Percentiles rank a stretch among this genome's conserved stretches.
These are phyloP conservation scores for Drosophila prosaltans DNA, from an alignment of 1,140 invertebrate species.

Conservation along the genomic window DNA sequence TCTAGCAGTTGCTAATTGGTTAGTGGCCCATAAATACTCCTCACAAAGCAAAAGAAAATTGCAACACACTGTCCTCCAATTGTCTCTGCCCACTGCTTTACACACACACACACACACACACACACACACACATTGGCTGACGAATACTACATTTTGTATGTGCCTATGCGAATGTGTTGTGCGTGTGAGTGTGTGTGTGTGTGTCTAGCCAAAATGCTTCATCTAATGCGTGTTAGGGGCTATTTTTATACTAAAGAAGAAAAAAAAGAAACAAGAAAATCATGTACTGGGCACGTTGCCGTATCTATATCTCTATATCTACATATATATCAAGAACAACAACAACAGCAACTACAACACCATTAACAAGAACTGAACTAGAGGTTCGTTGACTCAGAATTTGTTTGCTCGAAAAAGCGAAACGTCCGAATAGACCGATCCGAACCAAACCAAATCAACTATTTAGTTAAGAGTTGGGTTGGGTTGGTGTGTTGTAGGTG, in stretches of 20 bases:
- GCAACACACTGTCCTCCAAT: constrained; percentile 58
- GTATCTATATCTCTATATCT: constrained; percentile 53
- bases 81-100: constrained; percentile 24
- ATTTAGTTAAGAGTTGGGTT: constrained; percentile 3
- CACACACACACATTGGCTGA: constrained; percentile 27
- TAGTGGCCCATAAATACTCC: constrained; percentile 1
- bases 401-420: constrained; percentile 19
- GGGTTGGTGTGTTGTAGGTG: too few relatives aligned
- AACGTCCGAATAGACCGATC: constrained; percentile 19
- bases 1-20: constrained; percentile 25
- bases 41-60: constrained; percentile 29
- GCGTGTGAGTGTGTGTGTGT: constrained; percentile 3
- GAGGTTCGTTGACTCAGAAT: constrained; percentile 73
- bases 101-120: constrained; percentile 28
- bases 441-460: too few relatives aligned
- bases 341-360: constrained; percentile 10
- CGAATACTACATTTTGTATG: constrained; percentile 3
- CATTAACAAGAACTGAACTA: constrained; percentile 13
- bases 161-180: constrained; percentile 11
- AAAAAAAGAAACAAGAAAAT: constrained; percentile 34
- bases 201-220: constrained; percentile 47
- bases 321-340: neutral
- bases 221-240: constrained; percentile 61
- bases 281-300: constrained; percentile 57
- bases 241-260: constrained; percentile 62